Conservation (phyloP, 2,113 vertebrate genomes). For the Anarhynchus alexandrinus region DNA sequence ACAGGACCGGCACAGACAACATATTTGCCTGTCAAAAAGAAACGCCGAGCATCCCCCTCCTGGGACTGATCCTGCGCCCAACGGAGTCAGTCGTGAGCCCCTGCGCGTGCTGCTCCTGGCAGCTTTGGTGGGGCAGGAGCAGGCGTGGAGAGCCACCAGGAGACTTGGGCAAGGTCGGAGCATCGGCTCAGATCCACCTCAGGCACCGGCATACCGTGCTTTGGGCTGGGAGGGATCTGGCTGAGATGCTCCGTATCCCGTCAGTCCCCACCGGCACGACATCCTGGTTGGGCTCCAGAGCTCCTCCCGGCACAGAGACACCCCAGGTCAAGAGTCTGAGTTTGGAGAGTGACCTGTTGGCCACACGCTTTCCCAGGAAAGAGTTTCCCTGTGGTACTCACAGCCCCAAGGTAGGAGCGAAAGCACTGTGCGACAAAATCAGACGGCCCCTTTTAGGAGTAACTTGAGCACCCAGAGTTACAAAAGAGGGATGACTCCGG, state of each 20-base stretch:
- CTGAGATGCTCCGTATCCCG: background rate
- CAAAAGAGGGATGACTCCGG: background rate
- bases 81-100: accelerated
- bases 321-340: background rate
- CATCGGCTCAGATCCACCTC: background rate
- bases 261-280: background rate
- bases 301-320: background rate
- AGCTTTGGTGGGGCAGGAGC: background rate
- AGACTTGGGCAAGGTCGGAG: background rate
- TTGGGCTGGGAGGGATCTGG: background rate
- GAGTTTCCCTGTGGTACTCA: background rate
- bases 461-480: background rate
- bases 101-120: background rate
- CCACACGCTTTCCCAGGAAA: background rate
- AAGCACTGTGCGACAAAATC: accelerated
- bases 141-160: background rate
- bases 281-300: background rate
- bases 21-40: background rate
- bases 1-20: background rate
- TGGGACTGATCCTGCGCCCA: background rate
- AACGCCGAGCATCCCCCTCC: accelerated
- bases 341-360: background rate
- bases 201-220: no score
- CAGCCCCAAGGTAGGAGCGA: accelerated
- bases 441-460: background rate